These are phyloP conservation scores for Indri indri DNA, from an alignment of 2,113 vertebrate species.

Conservation along the genomic window DNA sequence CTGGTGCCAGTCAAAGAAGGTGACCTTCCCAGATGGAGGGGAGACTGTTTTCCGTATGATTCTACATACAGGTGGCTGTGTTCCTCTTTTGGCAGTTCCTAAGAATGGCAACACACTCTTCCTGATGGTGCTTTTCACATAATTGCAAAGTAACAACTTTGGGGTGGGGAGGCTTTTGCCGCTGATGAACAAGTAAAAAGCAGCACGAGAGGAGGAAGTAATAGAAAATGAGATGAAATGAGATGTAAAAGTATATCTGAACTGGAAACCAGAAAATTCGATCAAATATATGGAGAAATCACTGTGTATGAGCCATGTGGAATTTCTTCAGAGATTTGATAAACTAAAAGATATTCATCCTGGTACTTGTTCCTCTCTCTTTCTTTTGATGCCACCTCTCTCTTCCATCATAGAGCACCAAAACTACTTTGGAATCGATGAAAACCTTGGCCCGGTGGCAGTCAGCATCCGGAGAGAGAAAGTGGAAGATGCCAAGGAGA, in stretches of 20 bases:
- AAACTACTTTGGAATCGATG: slow-evolving; percentile 98
- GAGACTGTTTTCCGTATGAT: not conserved
- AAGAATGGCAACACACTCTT: not conserved
- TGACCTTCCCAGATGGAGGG: not conserved
- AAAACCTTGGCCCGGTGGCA: slow-evolving; percentile 96
- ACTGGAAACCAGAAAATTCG: not conserved
- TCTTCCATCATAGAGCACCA: slow-evolving; percentile 89
- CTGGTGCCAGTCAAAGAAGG: not conserved
- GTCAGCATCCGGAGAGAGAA: slow-evolving; percentile 95
- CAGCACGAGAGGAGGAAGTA: not conserved
- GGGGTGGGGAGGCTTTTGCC: accelerated
- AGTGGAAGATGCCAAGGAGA: slow-evolving; percentile 95
- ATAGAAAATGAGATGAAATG: not conserved
- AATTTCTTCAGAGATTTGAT: not conserved
- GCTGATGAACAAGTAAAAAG: not conserved
- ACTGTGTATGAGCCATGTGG: accelerated
- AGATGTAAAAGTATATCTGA: not conserved
- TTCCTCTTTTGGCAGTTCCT: not conserved
- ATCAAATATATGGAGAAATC: no score
- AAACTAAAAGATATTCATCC: not conserved
- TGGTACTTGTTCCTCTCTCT: slow-evolving; percentile 31
- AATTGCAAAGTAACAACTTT: not conserved
- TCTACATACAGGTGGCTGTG: accelerated
- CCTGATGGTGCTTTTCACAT: accelerated
- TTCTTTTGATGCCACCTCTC: slow-evolving; percentile 8